These are phyloP conservation scores for Bos indicus DNA, from an alignment of 2,113 vertebrate species.

Conservation along the genomic window DNA sequence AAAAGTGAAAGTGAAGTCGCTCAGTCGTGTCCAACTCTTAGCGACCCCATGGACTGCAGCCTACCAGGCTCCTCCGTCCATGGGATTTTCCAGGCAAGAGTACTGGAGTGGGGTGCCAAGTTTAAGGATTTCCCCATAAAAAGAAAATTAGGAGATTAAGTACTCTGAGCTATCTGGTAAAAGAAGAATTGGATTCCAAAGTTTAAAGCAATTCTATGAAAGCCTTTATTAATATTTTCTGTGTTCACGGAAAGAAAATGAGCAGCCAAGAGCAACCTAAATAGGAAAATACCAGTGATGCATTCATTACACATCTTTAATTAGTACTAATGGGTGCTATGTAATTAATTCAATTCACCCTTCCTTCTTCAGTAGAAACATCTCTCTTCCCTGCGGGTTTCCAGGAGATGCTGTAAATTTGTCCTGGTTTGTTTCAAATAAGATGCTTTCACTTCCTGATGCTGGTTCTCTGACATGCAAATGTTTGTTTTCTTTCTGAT, in stretches of 20 bases:
- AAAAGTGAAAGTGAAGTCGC: too few relatives aligned
- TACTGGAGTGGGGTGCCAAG: background rate
- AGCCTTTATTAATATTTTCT: slow-evolving; percentile 58
- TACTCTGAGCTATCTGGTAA: background rate
- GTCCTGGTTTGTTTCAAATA: background rate
- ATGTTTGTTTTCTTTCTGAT: background rate
- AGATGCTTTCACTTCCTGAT: background rate
- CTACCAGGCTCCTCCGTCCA: too few relatives aligned
- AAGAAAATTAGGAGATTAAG: background rate
- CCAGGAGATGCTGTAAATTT: background rate
- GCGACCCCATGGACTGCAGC: too few relatives aligned
- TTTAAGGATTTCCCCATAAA: background rate
- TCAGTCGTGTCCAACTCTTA: too few relatives aligned
- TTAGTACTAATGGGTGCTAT: slow-evolving; percentile 43
- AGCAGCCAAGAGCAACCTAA: slow-evolving; percentile 32
- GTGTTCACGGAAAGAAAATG: slow-evolving; percentile 39
- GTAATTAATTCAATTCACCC: slow-evolving; percentile 59
- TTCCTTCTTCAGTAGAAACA: slow-evolving; percentile 25
- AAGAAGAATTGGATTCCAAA: background rate
- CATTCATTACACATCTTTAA: slow-evolving; percentile 51
- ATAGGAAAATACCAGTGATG: slow-evolving; percentile 47
- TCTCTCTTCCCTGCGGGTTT: background rate
- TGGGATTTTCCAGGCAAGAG: too few relatives aligned
- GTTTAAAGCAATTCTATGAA: background rate
- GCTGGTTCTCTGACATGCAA: background rate